Evolutionary conservation across 2,113 vertebrate genomes (phyloP), one percentile per base, ranked within the genome.

Genomic region (Lasiurus cinereus): DNA sequence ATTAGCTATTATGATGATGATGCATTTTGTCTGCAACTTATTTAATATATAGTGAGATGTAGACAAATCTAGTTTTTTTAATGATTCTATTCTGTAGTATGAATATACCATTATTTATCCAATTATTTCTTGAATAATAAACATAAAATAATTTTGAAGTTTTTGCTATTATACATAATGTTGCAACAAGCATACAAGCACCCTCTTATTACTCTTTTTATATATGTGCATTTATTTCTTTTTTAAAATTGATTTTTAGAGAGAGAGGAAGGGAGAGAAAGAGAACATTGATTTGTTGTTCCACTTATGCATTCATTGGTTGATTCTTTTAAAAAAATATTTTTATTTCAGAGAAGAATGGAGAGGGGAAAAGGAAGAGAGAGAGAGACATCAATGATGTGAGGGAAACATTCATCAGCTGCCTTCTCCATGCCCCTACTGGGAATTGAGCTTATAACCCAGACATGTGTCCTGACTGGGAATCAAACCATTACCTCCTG

Each of bases 21-120:
- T 70, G 33, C 2, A 3, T 90, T 93, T 93, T 90, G 39, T 70
- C 39, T 72, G 33, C 18, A 78, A 73, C 29, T 83, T 83, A 50
- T 78, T 94, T 94, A 69, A 62, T 67, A 50, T 72, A 56, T 74
- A 56, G 13, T 39, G 22, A 2, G 46, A 79, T 52, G 36, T 66
- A 67, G 33, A 66, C n/a, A 82, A 70, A 64, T 18, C 2, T 85
- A 76, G 39, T 83, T 83, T 77, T 83, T 95, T 93, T 48, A 84
- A 21, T 79, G 29, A 79, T 72, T 93, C 43, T 2, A 74, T 80
- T 90, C 31, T 48, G 16, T 69, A 52, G 43, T 89, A 64, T 43
- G 52, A 54, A 52, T 80, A 62, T 66, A 56, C 31, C 36, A 80
- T 93, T 73, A 33, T 82, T 54, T 86, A 85, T 62, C 43, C 22